These are phyloP conservation scores for Drosophila parthenogenetica DNA, from an alignment of 2,888 invertebrate species.

Conservation along the genomic window DNA sequence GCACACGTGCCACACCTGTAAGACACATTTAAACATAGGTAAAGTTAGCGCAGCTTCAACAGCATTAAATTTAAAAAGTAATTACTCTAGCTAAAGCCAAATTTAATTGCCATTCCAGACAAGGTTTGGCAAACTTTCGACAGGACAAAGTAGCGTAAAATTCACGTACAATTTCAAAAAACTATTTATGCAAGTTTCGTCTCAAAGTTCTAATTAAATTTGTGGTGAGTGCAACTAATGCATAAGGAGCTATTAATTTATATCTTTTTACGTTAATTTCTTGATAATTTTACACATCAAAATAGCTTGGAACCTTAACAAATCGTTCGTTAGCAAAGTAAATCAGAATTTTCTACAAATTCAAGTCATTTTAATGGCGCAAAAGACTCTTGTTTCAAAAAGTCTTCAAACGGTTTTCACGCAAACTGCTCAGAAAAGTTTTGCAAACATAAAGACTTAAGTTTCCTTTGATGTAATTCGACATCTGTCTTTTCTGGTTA, in stretches of 20 bases:
- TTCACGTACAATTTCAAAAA: background rate
- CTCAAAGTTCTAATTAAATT: background rate
- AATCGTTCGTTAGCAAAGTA: too few species aligned
- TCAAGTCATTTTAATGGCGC: background rate
- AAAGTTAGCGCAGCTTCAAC: slow-evolving; percentile 12
- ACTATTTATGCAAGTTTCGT: too few species aligned
- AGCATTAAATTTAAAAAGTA: slow-evolving; percentile 25
- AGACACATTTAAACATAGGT: slow-evolving; percentile 19
- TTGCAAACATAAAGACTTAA: slow-evolving; percentile 8
- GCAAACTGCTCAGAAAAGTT: background rate
- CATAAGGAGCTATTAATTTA: too few species aligned
- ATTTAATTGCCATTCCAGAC: slow-evolving; percentile 22
- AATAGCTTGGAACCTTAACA: too few species aligned
- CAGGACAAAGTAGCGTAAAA: background rate
- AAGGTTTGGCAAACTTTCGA: background rate
- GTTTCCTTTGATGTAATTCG: slow-evolving; percentile 28
- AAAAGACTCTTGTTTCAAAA: background rate
- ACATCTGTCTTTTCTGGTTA: slow-evolving; percentile 4
- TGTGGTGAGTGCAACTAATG: too few species aligned
- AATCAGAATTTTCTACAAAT: background rate
- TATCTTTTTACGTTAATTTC: too few species aligned
- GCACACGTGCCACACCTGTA: slow-evolving; percentile 83
- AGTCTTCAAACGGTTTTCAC: slow-evolving; percentile 2
- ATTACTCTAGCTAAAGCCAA: slow-evolving; percentile 18
- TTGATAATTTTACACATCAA: too few species aligned